Conservation (phyloP, 2,113 vertebrate genomes). For the Empidonax alnorum region DNA sequence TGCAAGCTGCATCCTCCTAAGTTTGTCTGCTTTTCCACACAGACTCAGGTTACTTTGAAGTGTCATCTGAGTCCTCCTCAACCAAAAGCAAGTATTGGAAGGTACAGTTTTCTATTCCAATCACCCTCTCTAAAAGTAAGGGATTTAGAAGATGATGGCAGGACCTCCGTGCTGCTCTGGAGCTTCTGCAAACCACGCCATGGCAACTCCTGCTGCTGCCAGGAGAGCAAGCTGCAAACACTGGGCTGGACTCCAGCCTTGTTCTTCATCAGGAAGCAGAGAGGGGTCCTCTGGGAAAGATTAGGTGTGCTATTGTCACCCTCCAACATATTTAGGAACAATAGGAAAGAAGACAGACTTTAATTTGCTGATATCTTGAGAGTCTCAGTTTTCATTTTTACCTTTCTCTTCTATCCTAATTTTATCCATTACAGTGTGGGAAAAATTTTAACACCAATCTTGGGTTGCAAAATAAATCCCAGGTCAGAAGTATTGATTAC, state of each 20-base stretch:
- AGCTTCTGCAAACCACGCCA: neutral
- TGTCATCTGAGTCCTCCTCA: neutral
- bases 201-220: neutral
- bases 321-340: neutral
- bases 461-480: slow-evolving; percentile 3
- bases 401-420: neutral
- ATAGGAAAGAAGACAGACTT: neutral
- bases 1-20: neutral
- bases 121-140: neutral
- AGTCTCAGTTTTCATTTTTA: neutral
- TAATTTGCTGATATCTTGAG: neutral
- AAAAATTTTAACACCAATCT: neutral
- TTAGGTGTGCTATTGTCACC: neutral
- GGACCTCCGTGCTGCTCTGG: neutral
- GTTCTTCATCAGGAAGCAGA: neutral
- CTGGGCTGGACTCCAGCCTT: neutral
- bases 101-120: neutral
- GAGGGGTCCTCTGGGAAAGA: neutral
- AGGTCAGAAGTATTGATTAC: neutral
- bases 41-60: neutral
- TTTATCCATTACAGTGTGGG: neutral
- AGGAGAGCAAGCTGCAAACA: neutral
- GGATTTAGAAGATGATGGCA: neutral
- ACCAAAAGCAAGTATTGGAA: neutral
- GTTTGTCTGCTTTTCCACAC: neutral